Conservation (phyloP, 2,113 vertebrate genomes). For the Capreolus pygargus region DNA sequence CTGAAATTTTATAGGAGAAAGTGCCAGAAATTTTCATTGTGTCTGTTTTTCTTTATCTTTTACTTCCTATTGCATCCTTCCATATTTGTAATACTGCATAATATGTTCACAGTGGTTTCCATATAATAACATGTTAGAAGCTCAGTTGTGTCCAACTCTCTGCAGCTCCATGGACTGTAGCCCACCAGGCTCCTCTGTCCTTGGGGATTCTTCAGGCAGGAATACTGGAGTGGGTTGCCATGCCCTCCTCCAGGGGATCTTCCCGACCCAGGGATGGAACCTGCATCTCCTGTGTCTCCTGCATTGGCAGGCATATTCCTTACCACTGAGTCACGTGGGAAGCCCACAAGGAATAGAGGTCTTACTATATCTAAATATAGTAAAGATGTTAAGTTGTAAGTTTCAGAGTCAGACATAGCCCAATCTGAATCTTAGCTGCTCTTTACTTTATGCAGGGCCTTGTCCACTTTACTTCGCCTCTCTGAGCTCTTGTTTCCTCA, state of each 20-base stretch:
- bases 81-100: neutral
- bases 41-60: neutral
- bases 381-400: neutral
- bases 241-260: neutral
- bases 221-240: neutral
- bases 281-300: neutral
- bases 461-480: neutral
- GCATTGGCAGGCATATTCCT: neutral
- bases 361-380: neutral
- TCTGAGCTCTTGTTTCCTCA: neutral
- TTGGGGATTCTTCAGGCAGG: neutral
- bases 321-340: neutral
- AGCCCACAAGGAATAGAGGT: neutral
- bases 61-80: neutral
- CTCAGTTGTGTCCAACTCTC: neutral
- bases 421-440: neutral
- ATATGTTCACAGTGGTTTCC: neutral
- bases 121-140: neutral
- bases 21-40: neutral
- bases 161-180: neutral
- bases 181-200: neutral
- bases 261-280: neutral
- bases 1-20: neutral
- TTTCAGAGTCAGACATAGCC: neutral
- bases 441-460: neutral